Conservation (phyloP, 2,113 vertebrate species). For the Pluvianellus socialis region DNA sequence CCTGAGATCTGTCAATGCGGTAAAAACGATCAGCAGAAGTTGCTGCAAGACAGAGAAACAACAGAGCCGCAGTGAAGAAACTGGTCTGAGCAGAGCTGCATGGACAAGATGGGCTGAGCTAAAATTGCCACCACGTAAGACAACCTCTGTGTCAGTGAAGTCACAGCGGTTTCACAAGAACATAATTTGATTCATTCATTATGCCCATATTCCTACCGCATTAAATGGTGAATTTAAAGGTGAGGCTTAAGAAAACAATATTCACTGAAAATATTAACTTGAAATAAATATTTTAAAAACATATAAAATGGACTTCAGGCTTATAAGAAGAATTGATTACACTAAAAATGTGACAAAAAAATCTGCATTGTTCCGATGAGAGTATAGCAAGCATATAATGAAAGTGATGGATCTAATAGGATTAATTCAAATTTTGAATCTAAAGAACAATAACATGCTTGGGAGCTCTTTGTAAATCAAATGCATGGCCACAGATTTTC, state of each 20-base stretch:
- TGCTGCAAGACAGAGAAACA: constrained; percentile 75
- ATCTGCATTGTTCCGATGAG: background rate
- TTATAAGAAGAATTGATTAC: background rate
- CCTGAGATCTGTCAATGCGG: constrained; percentile 98
- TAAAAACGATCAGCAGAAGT: constrained; percentile 98
- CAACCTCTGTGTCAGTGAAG: background rate
- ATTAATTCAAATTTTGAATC: constrained; percentile 5
- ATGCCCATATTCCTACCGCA: background rate
- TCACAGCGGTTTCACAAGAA: background rate
- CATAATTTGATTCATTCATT: background rate
- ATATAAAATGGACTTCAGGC: background rate
- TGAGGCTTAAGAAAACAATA: background rate
- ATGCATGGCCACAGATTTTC: background rate
- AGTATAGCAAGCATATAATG: background rate
- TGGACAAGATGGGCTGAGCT: background rate
- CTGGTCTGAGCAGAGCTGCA: background rate
- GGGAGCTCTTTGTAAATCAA: background rate
- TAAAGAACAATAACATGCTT: background rate
- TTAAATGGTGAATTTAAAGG: background rate
- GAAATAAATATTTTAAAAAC: background rate
- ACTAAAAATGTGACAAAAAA: background rate
- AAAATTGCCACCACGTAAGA: background rate
- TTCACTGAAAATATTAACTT: background rate
- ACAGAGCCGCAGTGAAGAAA: background rate
- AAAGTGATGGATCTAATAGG: background rate